A percentile compares a stretch with the other conserved stretches of the same genome.
Conservation (phyloP, 2,113 vertebrate species). For the Daubentonia madagascariensis region DNA sequence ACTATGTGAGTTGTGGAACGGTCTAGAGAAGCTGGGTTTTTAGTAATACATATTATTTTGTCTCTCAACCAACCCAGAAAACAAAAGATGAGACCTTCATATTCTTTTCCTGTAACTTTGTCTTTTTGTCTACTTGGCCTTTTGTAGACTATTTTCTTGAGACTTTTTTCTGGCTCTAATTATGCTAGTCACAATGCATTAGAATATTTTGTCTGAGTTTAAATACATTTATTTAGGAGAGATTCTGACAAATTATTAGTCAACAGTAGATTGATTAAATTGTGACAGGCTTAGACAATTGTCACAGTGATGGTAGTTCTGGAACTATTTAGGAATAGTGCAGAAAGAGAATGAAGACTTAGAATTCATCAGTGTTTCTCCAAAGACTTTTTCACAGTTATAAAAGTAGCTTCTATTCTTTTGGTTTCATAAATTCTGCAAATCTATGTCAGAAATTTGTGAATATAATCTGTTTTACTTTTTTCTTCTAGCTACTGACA, state of each 20-base stretch:
- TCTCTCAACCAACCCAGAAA: not conserved
- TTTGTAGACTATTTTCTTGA: not conserved
- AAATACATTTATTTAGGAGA: not conserved
- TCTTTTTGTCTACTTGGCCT: not conserved
- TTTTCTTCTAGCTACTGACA: not conserved
- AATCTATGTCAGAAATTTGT: not conserved
- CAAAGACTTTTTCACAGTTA: not conserved
- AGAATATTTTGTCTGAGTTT: not conserved
- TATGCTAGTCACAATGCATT: not conserved
- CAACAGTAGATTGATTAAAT: not conserved
- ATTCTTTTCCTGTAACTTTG: not conserved
- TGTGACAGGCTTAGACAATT: not conserved
- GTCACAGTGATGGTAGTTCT: not conserved
- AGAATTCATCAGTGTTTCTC: not conserved
- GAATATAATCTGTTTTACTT: not conserved
- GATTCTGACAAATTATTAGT: not conserved
- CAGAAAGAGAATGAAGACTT: not conserved
- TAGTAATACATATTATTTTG: not conserved
- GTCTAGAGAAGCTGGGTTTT: not conserved
- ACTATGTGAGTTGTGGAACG: not conserved
- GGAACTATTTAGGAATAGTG: not conserved
- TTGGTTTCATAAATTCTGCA: not conserved
- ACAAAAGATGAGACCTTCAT: not conserved
- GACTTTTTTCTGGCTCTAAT: not conserved
- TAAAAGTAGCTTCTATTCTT: not conserved